Evolutionary conservation across 2,797 vertebrate genomes (phyloP).

Genomic region (Brachyalestes nurse): DNA sequence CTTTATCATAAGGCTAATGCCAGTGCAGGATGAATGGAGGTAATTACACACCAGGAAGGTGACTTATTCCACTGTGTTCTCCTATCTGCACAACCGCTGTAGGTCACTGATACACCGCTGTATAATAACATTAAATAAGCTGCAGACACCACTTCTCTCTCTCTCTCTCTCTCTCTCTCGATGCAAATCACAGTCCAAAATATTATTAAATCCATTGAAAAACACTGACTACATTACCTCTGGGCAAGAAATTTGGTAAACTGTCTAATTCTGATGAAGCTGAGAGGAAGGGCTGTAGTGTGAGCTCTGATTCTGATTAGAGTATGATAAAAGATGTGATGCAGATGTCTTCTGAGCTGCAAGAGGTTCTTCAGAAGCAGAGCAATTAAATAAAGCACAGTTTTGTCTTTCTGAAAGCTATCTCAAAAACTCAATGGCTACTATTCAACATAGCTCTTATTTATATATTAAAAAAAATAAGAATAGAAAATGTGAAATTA

Average conservation of each 20-base stretch:
- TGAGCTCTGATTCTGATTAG: constrained; percentile 76
- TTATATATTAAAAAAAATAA: too few species aligned
- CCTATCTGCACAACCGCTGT: constrained; percentile 61
- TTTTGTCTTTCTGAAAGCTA: constrained; percentile 46
- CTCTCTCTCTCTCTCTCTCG: background rate
- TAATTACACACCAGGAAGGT: constrained; percentile 74
- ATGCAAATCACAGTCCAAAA: background rate
- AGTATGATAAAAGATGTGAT: constrained; percentile 77
- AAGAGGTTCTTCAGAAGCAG: constrained; percentile 61
- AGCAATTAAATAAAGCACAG: constrained; percentile 74
- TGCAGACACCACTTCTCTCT: constrained; percentile 11
- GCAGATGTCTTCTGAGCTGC: constrained; percentile 70
- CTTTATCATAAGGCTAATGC: constrained; percentile 81
- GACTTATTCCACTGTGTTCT: constrained; percentile 68
- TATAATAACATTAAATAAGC: constrained; percentile 57
- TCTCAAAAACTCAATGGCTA: constrained; percentile 31
- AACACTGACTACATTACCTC: background rate
- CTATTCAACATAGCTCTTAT: too few species aligned
- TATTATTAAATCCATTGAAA: background rate
- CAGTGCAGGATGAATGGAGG: constrained; percentile 76
- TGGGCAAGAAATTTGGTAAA: background rate
- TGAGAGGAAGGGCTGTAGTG: constrained; percentile 21
- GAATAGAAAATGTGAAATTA: too few species aligned
- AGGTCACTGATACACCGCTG: constrained; percentile 58
- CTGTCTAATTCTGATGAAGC: constrained; percentile 11